Evolutionary conservation across 2,888 invertebrate genomes (phyloP).

Genomic region (Hypolimnas misippus): DNA sequence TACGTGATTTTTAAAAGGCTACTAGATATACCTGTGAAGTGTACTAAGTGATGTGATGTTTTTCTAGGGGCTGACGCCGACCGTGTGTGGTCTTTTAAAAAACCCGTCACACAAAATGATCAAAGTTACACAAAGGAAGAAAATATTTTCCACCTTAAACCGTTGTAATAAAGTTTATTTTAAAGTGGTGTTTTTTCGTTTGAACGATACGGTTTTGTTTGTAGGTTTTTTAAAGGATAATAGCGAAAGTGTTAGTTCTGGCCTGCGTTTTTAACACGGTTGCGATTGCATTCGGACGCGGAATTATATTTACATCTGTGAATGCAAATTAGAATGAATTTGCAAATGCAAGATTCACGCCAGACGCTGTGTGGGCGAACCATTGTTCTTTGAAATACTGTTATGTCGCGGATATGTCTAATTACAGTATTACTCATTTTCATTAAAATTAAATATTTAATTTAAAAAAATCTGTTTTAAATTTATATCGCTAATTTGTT

Average conservation of each 20-base stretch:
- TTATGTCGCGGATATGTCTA: constrained; percentile 50
- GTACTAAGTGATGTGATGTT: constrained; percentile 80
- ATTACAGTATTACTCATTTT: constrained; percentile 50
- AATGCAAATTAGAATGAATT: constrained; percentile 60
- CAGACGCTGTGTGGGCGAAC: constrained; percentile 79
- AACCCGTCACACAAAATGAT: constrained; percentile 47
- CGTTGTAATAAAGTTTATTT: constrained; percentile 46
- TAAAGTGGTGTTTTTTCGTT: constrained; percentile 19
- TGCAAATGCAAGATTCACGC: constrained; percentile 63
- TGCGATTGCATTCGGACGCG: constrained; percentile 48
- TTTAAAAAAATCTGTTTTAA: background rate
- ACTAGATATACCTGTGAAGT: constrained; percentile 79
- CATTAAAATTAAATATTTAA: constrained; percentile 4
- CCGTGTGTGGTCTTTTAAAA: constrained; percentile 78
- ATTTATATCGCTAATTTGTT: too few species aligned
- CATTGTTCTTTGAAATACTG: constrained; percentile 73
- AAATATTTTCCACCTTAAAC: constrained; percentile 52
- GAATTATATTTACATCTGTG: constrained; percentile 50
- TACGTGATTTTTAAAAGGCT: constrained; percentile 66
- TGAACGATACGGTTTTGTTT: background rate
- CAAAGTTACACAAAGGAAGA: constrained; percentile 42
- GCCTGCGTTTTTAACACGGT: constrained; percentile 68
- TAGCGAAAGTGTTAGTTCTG: constrained; percentile 78
- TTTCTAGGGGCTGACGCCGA: constrained; percentile 76
- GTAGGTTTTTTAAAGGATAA: constrained; percentile 63